Conservation (phyloP, 2,797 vertebrate species). For the Streptopelia turtur region DNA sequence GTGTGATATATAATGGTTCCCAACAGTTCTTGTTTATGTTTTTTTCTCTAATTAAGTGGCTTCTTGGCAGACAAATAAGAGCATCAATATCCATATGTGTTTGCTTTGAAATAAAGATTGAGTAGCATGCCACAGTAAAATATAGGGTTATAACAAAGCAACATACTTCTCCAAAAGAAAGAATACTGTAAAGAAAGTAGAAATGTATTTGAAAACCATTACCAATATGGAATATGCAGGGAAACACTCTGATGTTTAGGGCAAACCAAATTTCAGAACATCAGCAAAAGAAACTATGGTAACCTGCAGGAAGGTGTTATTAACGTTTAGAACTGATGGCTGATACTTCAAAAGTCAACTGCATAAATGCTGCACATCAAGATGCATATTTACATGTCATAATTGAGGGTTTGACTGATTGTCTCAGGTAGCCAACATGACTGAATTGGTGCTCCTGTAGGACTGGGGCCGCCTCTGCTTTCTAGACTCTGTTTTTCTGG, state of each 20-base stretch:
- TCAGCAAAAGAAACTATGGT: neutral
- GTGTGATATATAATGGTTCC: neutral
- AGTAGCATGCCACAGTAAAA: neutral
- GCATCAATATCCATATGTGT: neutral
- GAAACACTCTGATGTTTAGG: neutral
- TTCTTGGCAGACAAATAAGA: neutral
- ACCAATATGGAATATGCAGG: neutral
- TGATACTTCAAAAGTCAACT: neutral
- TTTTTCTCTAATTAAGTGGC: neutral
- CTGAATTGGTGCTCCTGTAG: neutral
- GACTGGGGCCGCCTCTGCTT: neutral
- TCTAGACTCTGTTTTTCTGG: neutral
- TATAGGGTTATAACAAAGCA: neutral
- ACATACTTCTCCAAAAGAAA: neutral
- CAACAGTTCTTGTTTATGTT: neutral
- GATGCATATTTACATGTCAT: neutral
- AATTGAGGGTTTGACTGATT: constrained; percentile 16
- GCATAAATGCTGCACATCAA: neutral
- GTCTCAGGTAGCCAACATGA: neutral
- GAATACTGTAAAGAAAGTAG: neutral
- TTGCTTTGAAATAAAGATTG: neutral
- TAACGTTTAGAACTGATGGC: neutral
- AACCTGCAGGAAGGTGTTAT: neutral
- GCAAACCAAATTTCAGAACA: neutral
- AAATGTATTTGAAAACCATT: neutral